Evolutionary conservation across 2,888 invertebrate species (phyloP).

Genomic region (Drosophila borborema): DNA sequence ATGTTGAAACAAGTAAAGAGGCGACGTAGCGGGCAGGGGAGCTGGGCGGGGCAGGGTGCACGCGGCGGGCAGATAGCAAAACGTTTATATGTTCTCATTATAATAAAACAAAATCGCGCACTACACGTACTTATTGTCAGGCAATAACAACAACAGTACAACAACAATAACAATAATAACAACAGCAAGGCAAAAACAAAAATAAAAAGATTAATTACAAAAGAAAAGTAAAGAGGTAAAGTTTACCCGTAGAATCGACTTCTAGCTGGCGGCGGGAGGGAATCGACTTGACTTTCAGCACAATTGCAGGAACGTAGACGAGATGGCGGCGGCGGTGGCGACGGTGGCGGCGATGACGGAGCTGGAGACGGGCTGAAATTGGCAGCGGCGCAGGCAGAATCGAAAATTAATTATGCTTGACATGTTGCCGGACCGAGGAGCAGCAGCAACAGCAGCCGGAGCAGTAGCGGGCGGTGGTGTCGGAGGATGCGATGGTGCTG

Average conservation of each 20-base stretch:
- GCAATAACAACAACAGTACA: conserved; percentile 42
- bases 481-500: conserved; percentile 21
- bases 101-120: conserved; percentile 76
- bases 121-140: conserved; percentile 65
- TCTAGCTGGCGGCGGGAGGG: conserved; percentile 50
- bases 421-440: conserved; percentile 72
- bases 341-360: conserved; percentile 21
- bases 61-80: conserved; percentile 61
- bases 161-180: conserved; percentile 11
- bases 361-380: conserved; percentile 50
- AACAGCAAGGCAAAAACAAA: conserved; percentile 13
- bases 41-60: conserved; percentile 1
- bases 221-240: conserved; percentile 66
- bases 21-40: conserved; percentile 5
- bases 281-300: conserved; percentile 50
- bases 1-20: conserved; percentile 67
- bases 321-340: conserved; percentile 33
- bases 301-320: conserved; percentile 59
- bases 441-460: conserved; percentile 25
- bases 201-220: conserved; percentile 73
- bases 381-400: conserved; percentile 71
- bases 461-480: conserved; percentile 11
- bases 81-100: conserved; percentile 78
- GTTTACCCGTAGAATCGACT: conserved; percentile 77
- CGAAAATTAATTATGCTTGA: conserved; percentile 81